phyloP scores from a whole-genome alignment of 2,113 vertebrate genomes.

The Oxyruncus cristatus region DNA sequence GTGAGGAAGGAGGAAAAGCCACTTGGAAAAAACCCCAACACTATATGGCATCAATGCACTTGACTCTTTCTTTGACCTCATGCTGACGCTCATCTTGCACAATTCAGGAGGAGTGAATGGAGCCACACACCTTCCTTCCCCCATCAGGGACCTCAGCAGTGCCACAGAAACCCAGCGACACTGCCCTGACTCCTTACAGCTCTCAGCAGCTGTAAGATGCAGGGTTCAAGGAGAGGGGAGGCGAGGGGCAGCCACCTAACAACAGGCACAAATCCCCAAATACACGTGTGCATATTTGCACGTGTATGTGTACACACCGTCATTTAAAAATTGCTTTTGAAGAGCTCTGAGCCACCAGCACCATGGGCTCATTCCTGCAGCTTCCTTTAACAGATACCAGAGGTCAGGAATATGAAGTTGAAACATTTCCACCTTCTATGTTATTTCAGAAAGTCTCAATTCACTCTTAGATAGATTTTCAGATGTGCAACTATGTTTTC shows the following conservation, averaged over 20 bases:
- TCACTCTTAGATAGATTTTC: not conserved
- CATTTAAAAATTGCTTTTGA: not conserved
- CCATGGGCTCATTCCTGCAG: not conserved
- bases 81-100: not conserved
- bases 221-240: fast-evolving
- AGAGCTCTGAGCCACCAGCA: not conserved
- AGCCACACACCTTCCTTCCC: not conserved
- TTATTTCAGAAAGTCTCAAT: not conserved
- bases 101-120: not conserved
- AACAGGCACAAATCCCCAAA: not conserved
- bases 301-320: too few species aligned
- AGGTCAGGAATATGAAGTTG: not conserved
- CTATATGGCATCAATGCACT: not conserved
- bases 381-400: not conserved
- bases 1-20: not conserved
- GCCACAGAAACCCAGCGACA: fast-evolving
- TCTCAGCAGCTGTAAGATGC: fast-evolving
- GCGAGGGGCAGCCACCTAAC: fast-evolving
- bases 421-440: not conserved
- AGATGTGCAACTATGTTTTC: not conserved
- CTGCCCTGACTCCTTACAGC: fast-evolving
- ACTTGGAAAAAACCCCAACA: not conserved
- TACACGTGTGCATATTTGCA: fast-evolving
- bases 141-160: not conserved
- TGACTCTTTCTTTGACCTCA: not conserved